phyloP scores from a whole-genome alignment of 2,113 vertebrate genomes.

The Corvus moneduloides region DNA sequence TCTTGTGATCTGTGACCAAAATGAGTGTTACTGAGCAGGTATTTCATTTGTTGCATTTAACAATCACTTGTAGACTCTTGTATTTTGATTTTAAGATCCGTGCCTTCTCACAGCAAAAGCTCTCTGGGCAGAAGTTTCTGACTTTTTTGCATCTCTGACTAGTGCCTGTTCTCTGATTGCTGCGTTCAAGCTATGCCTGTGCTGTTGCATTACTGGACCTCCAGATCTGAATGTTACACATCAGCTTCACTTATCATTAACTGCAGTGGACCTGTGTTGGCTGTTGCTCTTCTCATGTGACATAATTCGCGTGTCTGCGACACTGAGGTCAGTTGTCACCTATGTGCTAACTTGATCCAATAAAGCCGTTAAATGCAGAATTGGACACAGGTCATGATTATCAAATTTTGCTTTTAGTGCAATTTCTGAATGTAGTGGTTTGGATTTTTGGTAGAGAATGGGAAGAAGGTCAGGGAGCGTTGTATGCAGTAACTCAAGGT shows the following conservation, averaged over 20 bases:
- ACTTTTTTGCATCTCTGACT: background rate
- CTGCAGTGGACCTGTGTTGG: background rate
- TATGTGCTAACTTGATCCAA: background rate
- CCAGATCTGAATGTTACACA: background rate
- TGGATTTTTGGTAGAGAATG: background rate
- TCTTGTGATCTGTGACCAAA: background rate
- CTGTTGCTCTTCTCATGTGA: background rate
- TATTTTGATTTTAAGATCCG: background rate
- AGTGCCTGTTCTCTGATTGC: background rate
- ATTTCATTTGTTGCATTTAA: background rate
- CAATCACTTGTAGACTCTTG: background rate
- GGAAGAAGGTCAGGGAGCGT: background rate
- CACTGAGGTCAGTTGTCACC: background rate
- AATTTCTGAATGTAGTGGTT: background rate
- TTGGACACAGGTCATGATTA: background rate
- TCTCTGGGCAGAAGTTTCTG: background rate
- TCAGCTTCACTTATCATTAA: background rate
- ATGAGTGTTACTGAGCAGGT: background rate
- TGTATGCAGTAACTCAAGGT: background rate
- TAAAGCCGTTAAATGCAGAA: background rate
- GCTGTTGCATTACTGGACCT: background rate
- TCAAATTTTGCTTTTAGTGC: background rate
- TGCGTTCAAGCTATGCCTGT: background rate
- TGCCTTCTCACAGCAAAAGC: background rate
- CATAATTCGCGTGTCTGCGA: accelerated